Percentiles rank a stretch among this genome's conserved stretches.
Conservation (phyloP, 1,140 invertebrate species). For the Drosophila funebris region DNA sequence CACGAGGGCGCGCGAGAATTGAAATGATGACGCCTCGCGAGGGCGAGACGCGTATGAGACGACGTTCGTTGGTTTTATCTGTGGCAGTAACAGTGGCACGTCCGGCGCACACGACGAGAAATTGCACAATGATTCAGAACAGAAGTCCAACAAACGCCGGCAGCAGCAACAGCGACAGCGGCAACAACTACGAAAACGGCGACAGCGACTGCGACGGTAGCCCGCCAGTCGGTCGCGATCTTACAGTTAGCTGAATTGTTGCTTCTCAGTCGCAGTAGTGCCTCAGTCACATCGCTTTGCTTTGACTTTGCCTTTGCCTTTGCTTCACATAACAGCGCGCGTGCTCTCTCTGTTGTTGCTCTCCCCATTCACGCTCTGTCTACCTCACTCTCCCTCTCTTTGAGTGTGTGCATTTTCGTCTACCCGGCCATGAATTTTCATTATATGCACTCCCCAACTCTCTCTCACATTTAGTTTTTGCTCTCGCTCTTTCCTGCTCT, state of each 20-base stretch:
- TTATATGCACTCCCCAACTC: constrained; percentile 33
- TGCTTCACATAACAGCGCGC: constrained; percentile 15
- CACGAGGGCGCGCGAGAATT: constrained; percentile 33
- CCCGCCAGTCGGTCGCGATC: constrained; percentile 26
- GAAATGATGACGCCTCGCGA: constrained; percentile 34
- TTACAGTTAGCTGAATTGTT: constrained; percentile 28
- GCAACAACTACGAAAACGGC: background rate
- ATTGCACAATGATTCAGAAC: constrained; percentile 70
- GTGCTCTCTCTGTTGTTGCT: background rate
- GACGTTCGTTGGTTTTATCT: background rate
- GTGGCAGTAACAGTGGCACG: constrained; percentile 45
- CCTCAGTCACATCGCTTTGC: background rate
- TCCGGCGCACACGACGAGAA: constrained; percentile 60
- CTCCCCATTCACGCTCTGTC: constrained; percentile 18
- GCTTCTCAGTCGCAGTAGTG: constrained; percentile 41
- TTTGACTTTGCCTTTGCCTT: constrained; percentile 17
- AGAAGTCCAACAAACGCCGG: constrained; percentile 40
- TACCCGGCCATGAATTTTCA: constrained; percentile 30
- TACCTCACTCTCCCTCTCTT: background rate
- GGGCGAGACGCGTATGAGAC: constrained; percentile 6
- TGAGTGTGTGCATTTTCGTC: constrained; percentile 17
- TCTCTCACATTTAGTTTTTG: constrained; percentile 10
- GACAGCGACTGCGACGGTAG: constrained; percentile 3
- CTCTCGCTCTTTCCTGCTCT: constrained; percentile 9
- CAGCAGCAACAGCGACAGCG: background rate